phyloP scores from a whole-genome alignment of 2,888 invertebrate genomes.

The Sarcophaga caerulescens region DNA sequence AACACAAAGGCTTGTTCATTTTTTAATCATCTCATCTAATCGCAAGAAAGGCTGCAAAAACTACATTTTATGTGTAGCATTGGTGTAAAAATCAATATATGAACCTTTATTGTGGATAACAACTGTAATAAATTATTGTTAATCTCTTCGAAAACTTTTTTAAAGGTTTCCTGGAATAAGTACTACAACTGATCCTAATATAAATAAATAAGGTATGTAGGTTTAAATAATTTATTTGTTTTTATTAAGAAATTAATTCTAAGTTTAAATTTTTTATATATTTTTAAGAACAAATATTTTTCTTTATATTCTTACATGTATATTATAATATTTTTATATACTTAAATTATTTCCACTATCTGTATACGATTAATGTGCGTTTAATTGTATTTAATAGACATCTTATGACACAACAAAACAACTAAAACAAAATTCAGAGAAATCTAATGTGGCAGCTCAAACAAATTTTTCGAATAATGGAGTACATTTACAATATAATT shows the following conservation, averaged over 20 bases:
- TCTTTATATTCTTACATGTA: background rate
- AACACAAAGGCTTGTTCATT: constrained; percentile 81
- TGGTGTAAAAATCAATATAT: constrained; percentile 47
- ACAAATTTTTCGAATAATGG: constrained; percentile 61
- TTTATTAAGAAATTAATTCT: background rate
- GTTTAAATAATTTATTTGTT: constrained; percentile 66
- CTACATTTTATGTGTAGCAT: constrained; percentile 60
- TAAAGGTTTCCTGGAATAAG: constrained; percentile 81
- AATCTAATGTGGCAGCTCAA: constrained; percentile 64
- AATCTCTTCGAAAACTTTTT: constrained; percentile 80
- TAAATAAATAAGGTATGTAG: constrained; percentile 77
- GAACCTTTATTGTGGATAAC: constrained; percentile 46
- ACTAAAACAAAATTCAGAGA: constrained; percentile 65
- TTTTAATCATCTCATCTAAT: constrained; percentile 81
- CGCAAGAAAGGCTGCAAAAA: constrained; percentile 71
- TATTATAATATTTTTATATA: background rate
- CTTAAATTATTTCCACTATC: background rate
- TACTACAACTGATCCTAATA: constrained; percentile 81
- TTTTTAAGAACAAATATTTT: background rate
- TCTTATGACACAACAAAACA: constrained; percentile 47
- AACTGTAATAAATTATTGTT: constrained; percentile 75
- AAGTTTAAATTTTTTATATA: background rate
- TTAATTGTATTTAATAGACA: constrained; percentile 53
- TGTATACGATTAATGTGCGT: constrained; percentile 14
- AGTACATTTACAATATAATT: constrained; percentile 55